Evolutionary conservation across 2,797 vertebrate species (phyloP), one percentile per base, ranked within the genome.

Genomic region (Chelmon rostratus): DNA sequence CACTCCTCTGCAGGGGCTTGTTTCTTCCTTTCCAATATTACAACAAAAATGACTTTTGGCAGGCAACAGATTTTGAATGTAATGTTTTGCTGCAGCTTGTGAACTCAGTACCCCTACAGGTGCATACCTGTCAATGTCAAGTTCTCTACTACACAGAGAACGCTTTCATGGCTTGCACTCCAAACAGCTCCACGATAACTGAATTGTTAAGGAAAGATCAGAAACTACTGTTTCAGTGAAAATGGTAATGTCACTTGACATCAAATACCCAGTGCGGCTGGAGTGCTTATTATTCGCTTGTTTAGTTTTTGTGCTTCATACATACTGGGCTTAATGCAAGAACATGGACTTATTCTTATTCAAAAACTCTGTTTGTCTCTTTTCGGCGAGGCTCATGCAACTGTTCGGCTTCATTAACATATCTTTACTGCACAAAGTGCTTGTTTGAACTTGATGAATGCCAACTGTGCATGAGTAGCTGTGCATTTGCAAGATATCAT

Each of bases 1-100:
- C 35, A 46, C 37, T 79, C 28, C 47, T 67, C 80, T 58, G 68
- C 46, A 44, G 19, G 44, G n/a, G 63, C 15, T 64, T 53, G 16
- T 10, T 64, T 53, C 19, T 5, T 67, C 12, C 46, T 47, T 53
- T n/a, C 54, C 25, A 56, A 62, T 53, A 59, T 19, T 50, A 47
- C 37, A 19, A 85, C 77, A 47, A 68, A 86, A 90, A 89, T 81
- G n/a, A 76, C 56, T 87, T 83, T 73, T 88, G 88, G 81, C 88
- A 90, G 85, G 49, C 21, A 84, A 76, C 87, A 83, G 66, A 75
- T 73, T 89, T 52, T 75, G 73, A 83, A 86, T 75, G 71, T 73
- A 75, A 87, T 89, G 78, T 84, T 81, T 76, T 47, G 71, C 57
- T 83, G 76, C 79, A 76, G 78, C 79, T 70, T 82, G 74, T 85